A percentile compares a stretch with the other conserved stretches of the same genome.
These are phyloP conservation scores for Agrochola litura DNA, from an alignment of 2,888 invertebrate species.

Conservation along the genomic window DNA sequence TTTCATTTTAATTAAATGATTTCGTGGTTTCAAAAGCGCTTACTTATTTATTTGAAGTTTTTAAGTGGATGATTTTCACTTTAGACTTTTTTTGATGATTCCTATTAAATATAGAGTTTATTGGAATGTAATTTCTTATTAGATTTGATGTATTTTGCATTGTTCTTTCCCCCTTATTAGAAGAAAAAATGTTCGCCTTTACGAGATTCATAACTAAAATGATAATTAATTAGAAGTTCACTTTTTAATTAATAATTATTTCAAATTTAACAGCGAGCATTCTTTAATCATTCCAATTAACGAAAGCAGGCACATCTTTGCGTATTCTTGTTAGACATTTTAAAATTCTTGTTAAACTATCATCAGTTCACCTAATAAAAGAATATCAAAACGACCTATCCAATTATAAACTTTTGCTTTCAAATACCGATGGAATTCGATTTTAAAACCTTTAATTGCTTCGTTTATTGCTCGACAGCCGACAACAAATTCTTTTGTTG, in stretches of 20 bases:
- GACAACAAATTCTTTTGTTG: slow-evolving; percentile 76
- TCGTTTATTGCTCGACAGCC: slow-evolving; percentile 72
- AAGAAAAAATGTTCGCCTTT: neutral
- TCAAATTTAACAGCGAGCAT: neutral
- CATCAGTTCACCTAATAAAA: slow-evolving; percentile 1
- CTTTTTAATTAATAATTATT: neutral
- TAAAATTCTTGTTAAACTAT: neutral
- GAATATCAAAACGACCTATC: slow-evolving; percentile 2
- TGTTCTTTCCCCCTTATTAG: neutral
- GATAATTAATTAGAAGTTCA: neutral
- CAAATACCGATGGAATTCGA: slow-evolving; percentile 24
- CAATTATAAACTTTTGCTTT: slow-evolving; percentile 36
- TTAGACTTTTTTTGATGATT: slow-evolving; percentile 10
- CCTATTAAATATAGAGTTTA: neutral
- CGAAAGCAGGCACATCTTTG: neutral
- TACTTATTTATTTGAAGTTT: slow-evolving; percentile 35
- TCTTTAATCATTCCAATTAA: neutral
- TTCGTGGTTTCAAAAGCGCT: slow-evolving; percentile 22
- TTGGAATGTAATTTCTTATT: slow-evolving; percentile 14
- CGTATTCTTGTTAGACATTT: neutral
- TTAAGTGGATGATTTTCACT: slow-evolving; percentile 8
- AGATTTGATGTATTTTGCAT: neutral
- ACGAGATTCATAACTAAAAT: neutral
- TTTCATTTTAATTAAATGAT: slow-evolving; percentile 46
- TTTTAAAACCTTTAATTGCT: slow-evolving; percentile 41